Evolutionary conservation across 2,113 vertebrate genomes (phyloP).

Genomic region (Gracilinanus agilis): DNA sequence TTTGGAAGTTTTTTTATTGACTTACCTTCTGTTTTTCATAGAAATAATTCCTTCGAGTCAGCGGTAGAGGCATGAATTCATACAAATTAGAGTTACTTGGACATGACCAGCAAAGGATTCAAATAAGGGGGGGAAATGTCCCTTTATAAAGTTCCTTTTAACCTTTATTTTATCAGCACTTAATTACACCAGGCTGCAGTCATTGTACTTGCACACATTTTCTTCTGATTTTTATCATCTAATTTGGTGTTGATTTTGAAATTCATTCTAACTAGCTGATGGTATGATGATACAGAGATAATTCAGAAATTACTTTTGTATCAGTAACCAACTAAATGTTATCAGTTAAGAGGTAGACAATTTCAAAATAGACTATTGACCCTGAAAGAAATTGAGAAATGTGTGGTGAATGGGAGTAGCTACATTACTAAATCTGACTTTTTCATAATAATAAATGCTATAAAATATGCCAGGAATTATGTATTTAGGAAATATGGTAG

Average conservation of each 20-base stretch:
- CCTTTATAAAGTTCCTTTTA: not conserved
- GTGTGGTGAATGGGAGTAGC: not conserved
- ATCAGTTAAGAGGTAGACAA: not conserved
- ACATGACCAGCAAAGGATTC: not conserved
- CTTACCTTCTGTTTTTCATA: not conserved
- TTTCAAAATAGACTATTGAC: not conserved
- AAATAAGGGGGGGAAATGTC: not conserved
- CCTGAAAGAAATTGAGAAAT: not conserved
- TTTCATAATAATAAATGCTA: not conserved
- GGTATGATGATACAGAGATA: not conserved
- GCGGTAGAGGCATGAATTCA: not conserved
- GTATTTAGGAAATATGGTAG: not conserved
- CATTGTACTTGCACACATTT: not conserved
- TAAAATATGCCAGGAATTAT: not conserved
- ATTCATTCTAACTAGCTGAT: not conserved
- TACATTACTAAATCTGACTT: not conserved
- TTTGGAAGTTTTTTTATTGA: not conserved
- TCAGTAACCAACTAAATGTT: not conserved
- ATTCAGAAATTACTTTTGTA: not conserved
- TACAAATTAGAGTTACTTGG: not conserved
- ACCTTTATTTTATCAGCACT: not conserved
- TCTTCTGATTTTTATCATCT: not conserved
- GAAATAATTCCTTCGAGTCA: not conserved
- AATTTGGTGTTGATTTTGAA: not conserved
- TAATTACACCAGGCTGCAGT: not conserved